Evolutionary conservation across 2,113 vertebrate species (phyloP).

Genomic region (Chaetodon auriga): DNA sequence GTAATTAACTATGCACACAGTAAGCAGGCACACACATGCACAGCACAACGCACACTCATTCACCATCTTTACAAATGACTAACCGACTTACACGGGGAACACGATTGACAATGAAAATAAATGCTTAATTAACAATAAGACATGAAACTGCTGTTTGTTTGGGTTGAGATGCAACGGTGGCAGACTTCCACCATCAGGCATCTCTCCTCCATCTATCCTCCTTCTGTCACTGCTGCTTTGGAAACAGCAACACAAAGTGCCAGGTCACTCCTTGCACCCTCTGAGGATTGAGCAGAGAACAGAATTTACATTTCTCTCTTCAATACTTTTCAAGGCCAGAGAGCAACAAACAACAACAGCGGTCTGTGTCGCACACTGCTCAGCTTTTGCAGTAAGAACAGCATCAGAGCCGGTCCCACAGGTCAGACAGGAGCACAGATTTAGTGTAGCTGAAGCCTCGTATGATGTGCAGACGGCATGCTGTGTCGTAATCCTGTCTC

Average conservation of each 20-base stretch:
- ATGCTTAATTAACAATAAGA: slow-evolving; percentile 16
- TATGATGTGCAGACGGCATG: neutral
- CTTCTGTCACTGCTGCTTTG: slow-evolving; percentile 42
- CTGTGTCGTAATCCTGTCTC: neutral
- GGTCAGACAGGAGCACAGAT: neutral
- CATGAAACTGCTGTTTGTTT: neutral
- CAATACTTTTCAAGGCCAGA: slow-evolving; percentile 24
- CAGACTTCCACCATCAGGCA: slow-evolving; percentile 8
- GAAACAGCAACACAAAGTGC: slow-evolving; percentile 37
- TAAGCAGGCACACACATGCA: slow-evolving; percentile 9
- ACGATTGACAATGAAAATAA: slow-evolving; percentile 14
- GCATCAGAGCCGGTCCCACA: neutral
- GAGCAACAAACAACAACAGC: slow-evolving; percentile 13
- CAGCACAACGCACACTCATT: slow-evolving; percentile 9
- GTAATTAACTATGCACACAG: slow-evolving; percentile 42
- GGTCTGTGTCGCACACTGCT: slow-evolving; percentile 4
- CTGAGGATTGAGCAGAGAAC: slow-evolving; percentile 45
- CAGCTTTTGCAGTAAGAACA: slow-evolving; percentile 21
- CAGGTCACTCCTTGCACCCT: slow-evolving; percentile 32
- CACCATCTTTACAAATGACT: slow-evolving; percentile 21
- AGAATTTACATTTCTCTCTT: slow-evolving; percentile 51
- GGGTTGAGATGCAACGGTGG: slow-evolving; percentile 27
- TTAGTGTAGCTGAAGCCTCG: neutral
- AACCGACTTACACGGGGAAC: slow-evolving; percentile 12
- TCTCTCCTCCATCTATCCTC: slow-evolving; percentile 29